A percentile compares a stretch with the other conserved stretches of the same genome.
These are phyloP conservation scores for Desoria tigrina DNA, from an alignment of 2,888 invertebrate genomes.

Conservation along the genomic window DNA sequence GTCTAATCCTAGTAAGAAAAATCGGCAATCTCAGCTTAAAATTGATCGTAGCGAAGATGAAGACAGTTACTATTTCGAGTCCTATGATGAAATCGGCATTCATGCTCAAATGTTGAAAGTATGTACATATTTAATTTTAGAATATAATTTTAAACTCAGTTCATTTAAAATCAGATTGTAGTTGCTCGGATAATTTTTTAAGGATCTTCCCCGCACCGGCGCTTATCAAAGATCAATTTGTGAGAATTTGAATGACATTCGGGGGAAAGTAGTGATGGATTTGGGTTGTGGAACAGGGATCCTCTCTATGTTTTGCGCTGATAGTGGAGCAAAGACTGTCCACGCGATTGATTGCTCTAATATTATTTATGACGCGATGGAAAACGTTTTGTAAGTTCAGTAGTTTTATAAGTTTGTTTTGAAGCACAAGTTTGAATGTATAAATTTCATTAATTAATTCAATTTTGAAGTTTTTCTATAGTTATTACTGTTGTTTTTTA, in stretches of 20 bases:
- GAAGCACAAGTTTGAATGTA: no score
- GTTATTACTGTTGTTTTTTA: constrained; percentile 51
- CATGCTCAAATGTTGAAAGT: constrained; percentile 92
- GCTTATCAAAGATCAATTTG: constrained; percentile 82
- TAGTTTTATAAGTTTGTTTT: no score
- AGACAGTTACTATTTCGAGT: constrained; percentile 69
- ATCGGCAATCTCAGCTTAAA: no score
- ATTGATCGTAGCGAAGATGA: constrained; percentile 13
- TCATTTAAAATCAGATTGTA: background rate
- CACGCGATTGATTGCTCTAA: constrained; percentile 95
- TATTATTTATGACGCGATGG: constrained; percentile 92
- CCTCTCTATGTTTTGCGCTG: constrained; percentile 95
- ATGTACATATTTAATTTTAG: constrained; percentile 52
- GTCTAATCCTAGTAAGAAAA: background rate
- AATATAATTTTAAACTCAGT: background rate
- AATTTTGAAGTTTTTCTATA: background rate
- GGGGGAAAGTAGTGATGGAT: constrained; percentile 82
- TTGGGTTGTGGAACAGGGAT: constrained; percentile 98
- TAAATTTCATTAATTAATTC: background rate
- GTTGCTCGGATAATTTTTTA: constrained; percentile 46
- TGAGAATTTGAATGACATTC: constrained; percentile 69
- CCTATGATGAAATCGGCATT: constrained; percentile 87
- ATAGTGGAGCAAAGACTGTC: constrained; percentile 86
- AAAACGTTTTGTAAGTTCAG: constrained; percentile 74
- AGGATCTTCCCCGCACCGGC: constrained; percentile 81